Conservation (phyloP, 2,113 vertebrate species). For the Myocastor coypus region DNA sequence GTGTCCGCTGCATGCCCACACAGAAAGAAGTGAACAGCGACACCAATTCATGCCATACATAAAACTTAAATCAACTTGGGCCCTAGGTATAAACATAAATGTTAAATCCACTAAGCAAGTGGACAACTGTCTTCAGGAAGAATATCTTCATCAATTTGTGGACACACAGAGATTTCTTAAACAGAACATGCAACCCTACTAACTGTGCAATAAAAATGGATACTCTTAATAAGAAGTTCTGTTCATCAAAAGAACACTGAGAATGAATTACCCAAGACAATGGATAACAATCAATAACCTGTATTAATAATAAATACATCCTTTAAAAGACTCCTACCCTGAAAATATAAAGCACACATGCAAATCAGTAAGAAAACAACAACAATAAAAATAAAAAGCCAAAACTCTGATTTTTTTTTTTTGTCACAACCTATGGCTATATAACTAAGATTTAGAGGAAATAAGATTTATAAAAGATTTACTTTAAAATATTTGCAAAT, state of each 20-base stretch:
- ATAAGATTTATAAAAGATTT: not conserved
- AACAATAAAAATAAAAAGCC: too few relatives aligned
- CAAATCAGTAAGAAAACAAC: not conserved
- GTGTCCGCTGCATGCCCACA: not conserved
- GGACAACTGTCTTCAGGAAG: not conserved
- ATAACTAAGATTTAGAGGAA: not conserved
- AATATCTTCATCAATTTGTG: not conserved
- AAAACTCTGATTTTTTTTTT: too few relatives aligned
- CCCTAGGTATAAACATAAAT: not conserved
- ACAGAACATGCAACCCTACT: not conserved
- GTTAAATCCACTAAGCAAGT: not conserved
- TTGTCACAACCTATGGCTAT: not conserved
- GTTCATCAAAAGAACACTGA: not conserved
- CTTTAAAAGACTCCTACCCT: not conserved
- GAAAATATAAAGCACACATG: not conserved
- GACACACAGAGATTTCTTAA: not conserved
- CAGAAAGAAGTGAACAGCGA: not conserved
- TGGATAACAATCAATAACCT: not conserved
- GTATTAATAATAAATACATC: fast-evolving
- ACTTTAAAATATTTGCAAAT: not conserved
- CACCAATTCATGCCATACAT: not conserved
- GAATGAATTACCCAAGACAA: not conserved
- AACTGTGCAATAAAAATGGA: not conserved
- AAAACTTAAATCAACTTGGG: not conserved
- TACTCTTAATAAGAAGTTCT: slow-evolving; percentile 5